Evolutionary conservation across 2,888 invertebrate species (phyloP).

Genomic region (Eurytoma californica): DNA sequence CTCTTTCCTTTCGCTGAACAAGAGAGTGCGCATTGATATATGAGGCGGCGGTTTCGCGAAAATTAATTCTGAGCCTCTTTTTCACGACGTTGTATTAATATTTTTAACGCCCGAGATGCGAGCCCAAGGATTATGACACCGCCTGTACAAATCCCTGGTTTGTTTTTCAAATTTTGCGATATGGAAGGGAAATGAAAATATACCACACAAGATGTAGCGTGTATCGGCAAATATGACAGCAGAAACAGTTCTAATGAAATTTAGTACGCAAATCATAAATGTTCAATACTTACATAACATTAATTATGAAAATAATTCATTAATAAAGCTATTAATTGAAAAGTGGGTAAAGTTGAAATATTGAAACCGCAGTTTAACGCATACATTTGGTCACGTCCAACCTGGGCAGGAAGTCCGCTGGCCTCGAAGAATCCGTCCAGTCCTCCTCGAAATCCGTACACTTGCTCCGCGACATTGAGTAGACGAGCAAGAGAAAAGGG

Average conservation of each 20-base stretch:
- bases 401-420: conserved; percentile 38
- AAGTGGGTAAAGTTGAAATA: no score
- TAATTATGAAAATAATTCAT: no score
- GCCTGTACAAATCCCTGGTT: conserved; percentile 19
- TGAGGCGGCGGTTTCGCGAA: conserved; percentile 45
- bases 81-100: conserved; percentile 33
- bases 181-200: no score
- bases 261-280: no score
- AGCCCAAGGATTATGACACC: not conserved
- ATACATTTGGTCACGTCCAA: conserved; percentile 1
- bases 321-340: no score
- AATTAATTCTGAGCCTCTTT: conserved; percentile 50
- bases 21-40: conserved; percentile 37
- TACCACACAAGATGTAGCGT: no score
- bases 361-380: no score
- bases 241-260: no score
- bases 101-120: conserved; percentile 30
- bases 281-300: no score
- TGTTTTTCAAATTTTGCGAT: conserved; percentile 9
- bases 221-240: no score
- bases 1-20: not conserved
- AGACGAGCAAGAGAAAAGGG: conserved; percentile 2
- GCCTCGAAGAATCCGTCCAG: not conserved
- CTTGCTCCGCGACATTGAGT: conserved; percentile 36
- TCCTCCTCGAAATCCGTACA: conserved; percentile 14